Conservation (phyloP, 2,113 vertebrate genomes). For the Theristicus caerulescens region DNA sequence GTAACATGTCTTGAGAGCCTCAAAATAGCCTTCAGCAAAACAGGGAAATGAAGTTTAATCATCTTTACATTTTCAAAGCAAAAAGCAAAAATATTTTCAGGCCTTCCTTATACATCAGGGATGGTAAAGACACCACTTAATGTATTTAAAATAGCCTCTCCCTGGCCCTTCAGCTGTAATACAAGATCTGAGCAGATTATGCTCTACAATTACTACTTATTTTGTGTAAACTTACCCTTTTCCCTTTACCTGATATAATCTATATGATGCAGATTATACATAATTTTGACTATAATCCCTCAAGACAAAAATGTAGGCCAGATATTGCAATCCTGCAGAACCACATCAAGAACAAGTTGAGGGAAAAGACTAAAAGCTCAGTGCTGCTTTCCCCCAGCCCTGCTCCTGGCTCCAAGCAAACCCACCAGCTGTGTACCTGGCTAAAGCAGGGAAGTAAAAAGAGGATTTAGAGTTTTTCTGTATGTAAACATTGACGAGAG, state of each 20-base stretch:
- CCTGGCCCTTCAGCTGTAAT: slow-evolving; percentile 26
- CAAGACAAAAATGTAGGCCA: background rate
- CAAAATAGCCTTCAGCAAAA: slow-evolving; percentile 38
- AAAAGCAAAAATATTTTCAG: slow-evolving; percentile 17
- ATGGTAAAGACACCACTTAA: background rate
- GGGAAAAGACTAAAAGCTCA: background rate
- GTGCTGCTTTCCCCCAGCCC: background rate
- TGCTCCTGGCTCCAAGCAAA: background rate
- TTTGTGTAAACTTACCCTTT: background rate
- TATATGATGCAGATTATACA: background rate
- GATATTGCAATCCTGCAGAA: background rate
- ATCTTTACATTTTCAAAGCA: slow-evolving; percentile 21
- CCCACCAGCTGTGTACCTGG: background rate
- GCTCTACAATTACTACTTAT: background rate
- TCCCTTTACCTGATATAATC: background rate
- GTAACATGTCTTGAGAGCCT: background rate
- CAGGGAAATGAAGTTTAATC: background rate
- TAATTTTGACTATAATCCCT: background rate
- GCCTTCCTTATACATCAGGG: background rate
- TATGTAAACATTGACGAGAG: background rate
- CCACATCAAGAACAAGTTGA: background rate
- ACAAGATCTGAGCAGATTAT: background rate
- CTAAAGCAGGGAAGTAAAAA: background rate
- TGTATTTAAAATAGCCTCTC: slow-evolving; percentile 17
- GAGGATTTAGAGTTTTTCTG: background rate